Conservation (phyloP, 2,888 invertebrate genomes). For the Watsonalla binaria region DNA sequence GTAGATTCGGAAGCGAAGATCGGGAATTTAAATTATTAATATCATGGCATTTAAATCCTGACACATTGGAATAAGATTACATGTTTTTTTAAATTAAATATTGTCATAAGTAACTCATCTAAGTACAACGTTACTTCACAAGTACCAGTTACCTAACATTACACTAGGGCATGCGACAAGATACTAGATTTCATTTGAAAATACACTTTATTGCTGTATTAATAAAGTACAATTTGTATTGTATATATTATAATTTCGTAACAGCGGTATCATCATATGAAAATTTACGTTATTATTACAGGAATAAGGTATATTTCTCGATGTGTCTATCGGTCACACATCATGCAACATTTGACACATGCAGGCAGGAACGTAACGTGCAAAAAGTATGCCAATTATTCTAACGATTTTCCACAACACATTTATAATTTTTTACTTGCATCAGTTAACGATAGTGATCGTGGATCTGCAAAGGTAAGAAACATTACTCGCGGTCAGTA, state of each 20-base stretch:
- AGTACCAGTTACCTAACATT: neutral
- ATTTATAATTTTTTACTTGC: too few relatives aligned
- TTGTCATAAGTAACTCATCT: too few relatives aligned
- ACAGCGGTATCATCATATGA: neutral
- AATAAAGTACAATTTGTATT: neutral
- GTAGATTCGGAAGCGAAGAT: too few relatives aligned
- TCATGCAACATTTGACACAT: constrained; percentile 13
- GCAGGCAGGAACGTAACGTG: constrained; percentile 5
- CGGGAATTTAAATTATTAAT: too few relatives aligned
- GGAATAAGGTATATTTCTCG: neutral
- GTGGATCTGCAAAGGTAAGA: too few relatives aligned
- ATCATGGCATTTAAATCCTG: too few relatives aligned
- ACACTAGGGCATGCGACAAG: neutral
- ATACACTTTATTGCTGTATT: neutral
- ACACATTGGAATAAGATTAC: too few relatives aligned
- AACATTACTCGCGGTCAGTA: too few relatives aligned
- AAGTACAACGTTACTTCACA: too few relatives aligned
- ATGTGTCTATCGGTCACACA: neutral
- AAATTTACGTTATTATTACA: neutral
- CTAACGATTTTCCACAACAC: neutral
- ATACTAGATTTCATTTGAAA: neutral
- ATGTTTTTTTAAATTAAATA: too few relatives aligned
- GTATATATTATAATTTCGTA: neutral
- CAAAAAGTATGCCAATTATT: neutral
- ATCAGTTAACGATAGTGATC: too few relatives aligned